phyloP scores from a whole-genome alignment of 64 coral and sea anemone species.

The Cladopsammia gracilis region DNA sequence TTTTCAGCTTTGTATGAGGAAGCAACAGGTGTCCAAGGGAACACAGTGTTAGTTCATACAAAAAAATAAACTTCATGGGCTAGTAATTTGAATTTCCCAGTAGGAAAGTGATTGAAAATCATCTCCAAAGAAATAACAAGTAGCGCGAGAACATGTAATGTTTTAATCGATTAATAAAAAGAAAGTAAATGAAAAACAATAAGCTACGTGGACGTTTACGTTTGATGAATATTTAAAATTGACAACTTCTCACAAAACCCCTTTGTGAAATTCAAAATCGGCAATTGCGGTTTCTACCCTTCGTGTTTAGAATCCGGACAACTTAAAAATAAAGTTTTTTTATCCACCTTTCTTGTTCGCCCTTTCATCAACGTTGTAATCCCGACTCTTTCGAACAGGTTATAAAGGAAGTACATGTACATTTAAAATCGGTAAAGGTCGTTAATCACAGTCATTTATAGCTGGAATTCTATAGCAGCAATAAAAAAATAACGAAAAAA shows the following conservation, averaged over 20 bases:
- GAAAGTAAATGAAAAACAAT: neutral
- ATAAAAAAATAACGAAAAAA: too few relatives aligned
- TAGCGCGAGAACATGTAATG: neutral
- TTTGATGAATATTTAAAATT: neutral
- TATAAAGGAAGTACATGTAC: too few relatives aligned
- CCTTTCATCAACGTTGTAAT: too few relatives aligned
- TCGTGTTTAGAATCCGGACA: neutral
- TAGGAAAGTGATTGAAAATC: neutral
- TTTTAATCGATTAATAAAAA: neutral
- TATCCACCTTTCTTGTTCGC: too few relatives aligned
- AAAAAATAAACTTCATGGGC: neutral
- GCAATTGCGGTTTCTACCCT: neutral
- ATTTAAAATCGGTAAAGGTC: too few relatives aligned
- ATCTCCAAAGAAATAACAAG: neutral
- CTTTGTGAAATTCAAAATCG: neutral
- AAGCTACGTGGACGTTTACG: neutral
- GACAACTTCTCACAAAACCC: neutral
- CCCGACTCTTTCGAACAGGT: too few relatives aligned
- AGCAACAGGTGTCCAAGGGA: conserved; percentile 27
- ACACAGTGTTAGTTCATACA: neutral
- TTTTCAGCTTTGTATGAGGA: neutral
- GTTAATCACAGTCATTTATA: too few relatives aligned
- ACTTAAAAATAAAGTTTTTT: too few relatives aligned
- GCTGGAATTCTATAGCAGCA: too few relatives aligned
- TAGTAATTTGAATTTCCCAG: neutral